These are phyloP conservation scores for Dilophus febrilis DNA, from an alignment of 2,888 invertebrate species.

Conservation along the genomic window DNA sequence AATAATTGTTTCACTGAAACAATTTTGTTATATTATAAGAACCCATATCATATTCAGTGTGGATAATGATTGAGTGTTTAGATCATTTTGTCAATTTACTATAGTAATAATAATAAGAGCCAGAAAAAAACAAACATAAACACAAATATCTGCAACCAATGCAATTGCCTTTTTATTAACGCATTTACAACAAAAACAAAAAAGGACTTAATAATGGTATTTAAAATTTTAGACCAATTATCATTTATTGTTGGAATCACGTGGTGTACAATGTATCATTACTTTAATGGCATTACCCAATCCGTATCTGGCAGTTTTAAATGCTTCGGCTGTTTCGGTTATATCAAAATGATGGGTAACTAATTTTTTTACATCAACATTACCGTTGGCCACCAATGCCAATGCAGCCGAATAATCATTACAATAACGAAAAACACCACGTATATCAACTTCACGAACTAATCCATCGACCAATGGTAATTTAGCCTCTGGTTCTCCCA, in stretches of 20 bases:
- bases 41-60: too few relatives aligned
- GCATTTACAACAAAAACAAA: too few relatives aligned
- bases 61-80: too few relatives aligned
- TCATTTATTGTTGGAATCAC: slow-evolving; percentile 39
- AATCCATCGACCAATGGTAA: slow-evolving; percentile 70
- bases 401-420: slow-evolving; percentile 74
- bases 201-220: too few relatives aligned
- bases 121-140: too few relatives aligned
- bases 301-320: slow-evolving; percentile 61
- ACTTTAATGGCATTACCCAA: slow-evolving; percentile 67
- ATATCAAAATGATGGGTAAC: slow-evolving; percentile 68
- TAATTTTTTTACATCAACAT: slow-evolving; percentile 60
- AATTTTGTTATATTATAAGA: too few relatives aligned
- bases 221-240: too few relatives aligned
- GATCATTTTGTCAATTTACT: too few relatives aligned
- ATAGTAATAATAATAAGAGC: too few relatives aligned
- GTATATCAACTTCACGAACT: slow-evolving; percentile 74
- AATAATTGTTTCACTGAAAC: too few relatives aligned
- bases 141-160: too few relatives aligned
- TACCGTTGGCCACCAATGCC: slow-evolving; percentile 57
- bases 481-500: slow-evolving; percentile 62
- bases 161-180: too few relatives aligned
- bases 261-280: slow-evolving; percentile 58
- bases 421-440: slow-evolving; percentile 83
- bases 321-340: slow-evolving; percentile 64